phyloP scores from a whole-genome alignment of 2,113 vertebrate genomes.

The Sceloporus undulatus region DNA sequence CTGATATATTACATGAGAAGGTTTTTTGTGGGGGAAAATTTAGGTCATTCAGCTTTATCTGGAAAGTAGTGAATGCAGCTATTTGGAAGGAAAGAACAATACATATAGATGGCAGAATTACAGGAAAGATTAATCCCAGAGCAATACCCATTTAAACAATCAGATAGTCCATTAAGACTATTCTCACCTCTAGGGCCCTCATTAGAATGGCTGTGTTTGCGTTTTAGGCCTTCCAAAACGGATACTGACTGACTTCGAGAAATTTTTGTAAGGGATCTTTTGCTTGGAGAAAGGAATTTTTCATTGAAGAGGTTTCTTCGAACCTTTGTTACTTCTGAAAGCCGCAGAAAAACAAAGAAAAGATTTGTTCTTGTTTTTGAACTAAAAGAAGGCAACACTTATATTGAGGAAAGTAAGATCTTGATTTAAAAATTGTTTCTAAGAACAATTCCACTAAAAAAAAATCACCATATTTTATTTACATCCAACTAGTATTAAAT shows the following conservation, averaged over 20 bases:
- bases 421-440: not conserved
- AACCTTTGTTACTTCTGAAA: constrained; percentile 93
- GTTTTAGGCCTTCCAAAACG: constrained; percentile 84
- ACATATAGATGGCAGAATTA: not conserved
- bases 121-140: not conserved
- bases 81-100: not conserved
- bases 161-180: not conserved
- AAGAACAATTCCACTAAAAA: too few species aligned
- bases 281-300: constrained; percentile 81
- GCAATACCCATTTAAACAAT: too few species aligned
- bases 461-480: not conserved
- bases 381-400: not conserved
- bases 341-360: constrained; percentile 22
- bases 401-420: not conserved
- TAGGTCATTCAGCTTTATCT: not conserved
- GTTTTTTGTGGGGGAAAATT: not conserved
- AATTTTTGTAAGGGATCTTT: constrained; percentile 79
- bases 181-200: constrained; percentile 75
- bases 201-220: constrained; percentile 65
- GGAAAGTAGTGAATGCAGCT: not conserved
- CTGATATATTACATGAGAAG: too few species aligned
- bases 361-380: not conserved
- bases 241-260: constrained; percentile 92
- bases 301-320: constrained; percentile 95
- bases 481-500: not conserved